Evolutionary conservation across 2,113 vertebrate genomes (phyloP), one percentile per base, ranked within the genome.

Genomic region (Serinus canaria): DNA sequence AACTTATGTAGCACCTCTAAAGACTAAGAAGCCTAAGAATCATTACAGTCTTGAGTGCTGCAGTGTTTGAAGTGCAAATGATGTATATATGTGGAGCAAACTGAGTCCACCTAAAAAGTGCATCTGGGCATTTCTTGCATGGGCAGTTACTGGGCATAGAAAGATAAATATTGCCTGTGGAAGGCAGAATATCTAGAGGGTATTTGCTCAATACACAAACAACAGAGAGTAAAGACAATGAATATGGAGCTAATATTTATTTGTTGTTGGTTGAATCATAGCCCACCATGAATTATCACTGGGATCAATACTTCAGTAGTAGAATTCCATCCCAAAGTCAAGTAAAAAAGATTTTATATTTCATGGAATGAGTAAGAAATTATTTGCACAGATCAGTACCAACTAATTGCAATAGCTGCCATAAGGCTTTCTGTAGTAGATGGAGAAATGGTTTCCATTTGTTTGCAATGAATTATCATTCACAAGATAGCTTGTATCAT

Each of bases 201-300:
- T 66, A 33, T 53, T 86, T 3, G 0, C n/a, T 83, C 59, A 73
- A 25, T 30, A 46, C 19, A n/a, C 13, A 63, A 74, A 56, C 11
- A 67, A 31, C 2, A 83, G 33, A 75, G 15, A 83, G 30, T 13
- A 77, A 92, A 66, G 28, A 66, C 56, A 69, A 66, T 8, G 0
- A 63, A 59, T 35, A 76, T 6, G 27, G 30, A 90, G 53, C 10
- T 15, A 10, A n/a, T 49, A 73, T 14, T 83, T 33, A 35, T 50
- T 72, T 2, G 1, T 30, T 80, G 11, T 24, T 79, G 30, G 39
- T 35, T 82, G 53, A 76, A 66, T 58, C 0, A 0, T 33, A 73
- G 67, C 46, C 41, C 18, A 59, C 28, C 13, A 6, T 15, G 17
- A 91, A 83, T 64, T 20, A 10, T 31, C 15, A 24, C 23, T 43